Base-by-base conservation (phyloP, 2,888 invertebrate genomes). In the Julus scandinavius region DNA sequence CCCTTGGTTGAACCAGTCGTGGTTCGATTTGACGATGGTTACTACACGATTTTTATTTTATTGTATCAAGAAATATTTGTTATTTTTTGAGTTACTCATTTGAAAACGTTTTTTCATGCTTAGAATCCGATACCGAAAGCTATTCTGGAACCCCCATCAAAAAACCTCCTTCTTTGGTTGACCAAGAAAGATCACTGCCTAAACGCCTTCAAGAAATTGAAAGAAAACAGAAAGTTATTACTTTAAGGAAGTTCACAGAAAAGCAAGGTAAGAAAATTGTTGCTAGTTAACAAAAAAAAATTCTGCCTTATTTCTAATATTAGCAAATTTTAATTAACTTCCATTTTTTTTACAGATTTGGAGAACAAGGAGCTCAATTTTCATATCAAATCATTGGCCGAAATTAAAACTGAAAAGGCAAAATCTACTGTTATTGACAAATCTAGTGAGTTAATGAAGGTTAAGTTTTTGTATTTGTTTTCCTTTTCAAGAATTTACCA, bases 1-100 rank as follows among this genome's bases (percentile, higher is more conserved):
- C 95, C 95, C 92, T 85, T 88, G 45, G 87, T 89, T n/a, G 83
- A 88, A 58, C 95, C 95, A 80, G 94, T 96, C 91, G 95, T 96
- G 91, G 95, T 96, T 92, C 95, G 95, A 94, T 95, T 96, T 93
- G 95, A 96, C 94, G 96, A 96, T 95, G 95, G 95, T 95, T 95
- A 95, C n/a, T 7, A n/a, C 29, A 40, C 83, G 87, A 87, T 87
- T 87, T 87, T 88, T 88, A 63, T 88, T 45, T 7, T 45, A 49
- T 7, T 5, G 5, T 29, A 29, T 29, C 29, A 29, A 54, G 87
- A 6, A 1, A 29, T 45, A 41, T 9, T 29, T 7, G 13, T 80
- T 38, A 80, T 13, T 3, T 38, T 50, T 2, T 13, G 17, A 87
- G 88, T 87, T 83, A 86, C 86, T 88, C 89, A 88, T 88, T 85